These are phyloP conservation scores for Rhabdornis inornatus DNA, from an alignment of 2,113 vertebrate species.

Conservation along the genomic window DNA sequence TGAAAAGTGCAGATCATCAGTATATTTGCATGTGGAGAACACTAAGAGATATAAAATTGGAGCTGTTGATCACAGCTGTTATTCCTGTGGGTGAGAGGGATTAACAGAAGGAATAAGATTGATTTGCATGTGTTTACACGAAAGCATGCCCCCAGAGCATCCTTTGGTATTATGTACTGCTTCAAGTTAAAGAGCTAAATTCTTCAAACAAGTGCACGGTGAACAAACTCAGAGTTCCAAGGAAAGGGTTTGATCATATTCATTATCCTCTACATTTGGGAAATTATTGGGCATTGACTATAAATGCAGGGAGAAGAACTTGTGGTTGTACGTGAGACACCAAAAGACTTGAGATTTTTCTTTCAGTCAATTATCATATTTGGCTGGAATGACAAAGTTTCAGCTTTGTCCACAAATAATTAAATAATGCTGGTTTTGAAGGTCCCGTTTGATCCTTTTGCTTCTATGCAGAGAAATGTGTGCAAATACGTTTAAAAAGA, in stretches of 20 bases:
- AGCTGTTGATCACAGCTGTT: background rate
- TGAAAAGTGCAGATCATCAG: background rate
- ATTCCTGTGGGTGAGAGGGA: background rate
- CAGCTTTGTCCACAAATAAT: background rate
- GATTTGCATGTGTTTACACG: background rate
- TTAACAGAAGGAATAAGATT: background rate
- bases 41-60: background rate
- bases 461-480: background rate
- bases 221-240: background rate
- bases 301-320: background rate
- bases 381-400: background rate
- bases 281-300: background rate
- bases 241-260: background rate
- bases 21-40: background rate
- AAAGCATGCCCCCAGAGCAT: fast-evolving
- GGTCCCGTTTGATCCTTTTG: background rate
- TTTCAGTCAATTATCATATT: background rate
- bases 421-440: background rate
- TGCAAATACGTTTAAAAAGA: background rate
- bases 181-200: background rate
- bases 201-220: background rate
- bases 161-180: fast-evolving
- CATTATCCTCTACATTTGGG: background rate
- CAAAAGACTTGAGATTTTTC: fast-evolving
- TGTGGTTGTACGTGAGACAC: background rate